These are phyloP conservation scores for Lasioglossum lativentre DNA, from an alignment of 2,888 invertebrate species.

Conservation along the genomic window DNA sequence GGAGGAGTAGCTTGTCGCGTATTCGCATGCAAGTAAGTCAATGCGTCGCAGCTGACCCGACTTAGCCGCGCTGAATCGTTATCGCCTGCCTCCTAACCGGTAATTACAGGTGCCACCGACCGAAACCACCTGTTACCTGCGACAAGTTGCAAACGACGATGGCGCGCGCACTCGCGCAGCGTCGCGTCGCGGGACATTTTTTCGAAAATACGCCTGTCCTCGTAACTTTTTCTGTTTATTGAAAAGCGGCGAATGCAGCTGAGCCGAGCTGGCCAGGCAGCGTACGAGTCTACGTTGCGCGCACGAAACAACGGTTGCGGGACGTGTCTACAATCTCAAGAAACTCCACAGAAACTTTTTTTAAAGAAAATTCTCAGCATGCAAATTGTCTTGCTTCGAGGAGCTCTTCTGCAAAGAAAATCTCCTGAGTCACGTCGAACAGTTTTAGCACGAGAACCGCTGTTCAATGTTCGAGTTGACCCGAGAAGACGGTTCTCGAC, in stretches of 20 bases:
- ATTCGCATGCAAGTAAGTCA: conserved; percentile 58
- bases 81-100: conserved; percentile 71
- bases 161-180: background rate
- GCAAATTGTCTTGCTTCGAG: background rate
- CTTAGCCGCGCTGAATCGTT: conserved; percentile 65
- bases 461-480: background rate
- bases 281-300: background rate
- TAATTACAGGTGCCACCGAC: conserved; percentile 73
- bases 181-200: background rate
- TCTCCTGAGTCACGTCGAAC: background rate
- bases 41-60: conserved; percentile 65
- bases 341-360: background rate
- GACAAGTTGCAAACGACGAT: conserved; percentile 60
- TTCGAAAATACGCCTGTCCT: background rate
- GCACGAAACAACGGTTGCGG: background rate
- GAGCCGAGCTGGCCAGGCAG: background rate
- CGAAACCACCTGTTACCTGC: conserved; percentile 76
- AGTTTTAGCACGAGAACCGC: background rate
- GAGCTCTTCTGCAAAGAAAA: background rate
- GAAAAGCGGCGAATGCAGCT: background rate
- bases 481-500: background rate
- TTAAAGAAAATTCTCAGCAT: background rate
- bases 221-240: background rate
- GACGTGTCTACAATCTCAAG: background rate
- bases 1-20: conserved; percentile 42